Base-by-base conservation (phyloP, 37 sponge, comb jelly and placozoan genomes). In the Petrosia ficiformis region DNA sequence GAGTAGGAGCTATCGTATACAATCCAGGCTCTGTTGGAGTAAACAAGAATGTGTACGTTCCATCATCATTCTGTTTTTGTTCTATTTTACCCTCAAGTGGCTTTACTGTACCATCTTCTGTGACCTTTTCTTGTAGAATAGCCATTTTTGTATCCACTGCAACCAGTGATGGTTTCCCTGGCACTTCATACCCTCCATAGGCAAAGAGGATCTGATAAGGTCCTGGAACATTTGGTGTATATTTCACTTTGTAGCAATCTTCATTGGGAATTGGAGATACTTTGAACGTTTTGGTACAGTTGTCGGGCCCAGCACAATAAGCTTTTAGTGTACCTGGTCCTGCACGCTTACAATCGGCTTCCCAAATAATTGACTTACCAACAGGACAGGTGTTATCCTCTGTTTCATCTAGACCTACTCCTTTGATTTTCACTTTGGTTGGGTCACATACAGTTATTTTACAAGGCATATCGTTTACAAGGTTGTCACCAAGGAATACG, bases 401-500 rank as follows among this genome's bases (percentile, higher is more conserved):
- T 28, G 61, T 71, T 0, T 68, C 80, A 3, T 75, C 65, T 0
- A 93, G 35, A 43, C 95, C 95, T 30, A 92, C 88, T 33, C 92
- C 89, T 0, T 39, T 76, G 10, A 84, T 39, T 29, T 70, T 77
- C 36, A 89, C 81, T 42, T 77, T 86, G 43, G 78, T 71, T 0
- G 97, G 97, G 44, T 93, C 97, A 61, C 72, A 56, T 5, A 93
- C 87, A 57, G 84, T 65, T 39, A 97, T 83, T 32, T 72, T 71
- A 39, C 59, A 73, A 22, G 97, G 97, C 35, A 84, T 84, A 34
- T 84, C 81, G 56, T 87, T 69, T 4, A 80, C 81, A 39, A 90
- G 71, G 24, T 80, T 56, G 42, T 82, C 69, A 36, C 84, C 94
- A 24, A 78, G 82, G 71, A 86, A 88, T 14, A 97, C 72, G 39